A percentile compares a stretch with the other conserved stretches of the same genome.
These are phyloP conservation scores for Naso thynnoides DNA, from an alignment of 2,797 vertebrate genomes.

Conservation along the genomic window DNA sequence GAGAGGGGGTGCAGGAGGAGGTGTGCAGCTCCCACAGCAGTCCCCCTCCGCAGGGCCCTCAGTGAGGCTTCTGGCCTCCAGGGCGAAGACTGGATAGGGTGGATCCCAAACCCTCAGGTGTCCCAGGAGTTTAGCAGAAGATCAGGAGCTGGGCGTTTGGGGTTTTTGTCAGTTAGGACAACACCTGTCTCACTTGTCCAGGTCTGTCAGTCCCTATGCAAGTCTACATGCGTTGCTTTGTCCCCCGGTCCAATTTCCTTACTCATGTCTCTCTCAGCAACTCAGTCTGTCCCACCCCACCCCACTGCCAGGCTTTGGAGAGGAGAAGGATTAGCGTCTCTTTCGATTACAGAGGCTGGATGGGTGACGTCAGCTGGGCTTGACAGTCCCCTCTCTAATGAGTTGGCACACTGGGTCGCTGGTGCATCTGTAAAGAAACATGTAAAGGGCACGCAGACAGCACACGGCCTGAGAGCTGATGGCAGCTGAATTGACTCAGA, in stretches of 20 bases:
- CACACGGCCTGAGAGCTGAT: slow-evolving; percentile 1
- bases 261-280: slow-evolving; percentile 66
- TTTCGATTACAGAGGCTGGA: slow-evolving; percentile 82
- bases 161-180: slow-evolving; percentile 24
- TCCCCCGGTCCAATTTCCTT: slow-evolving; percentile 66
- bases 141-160: slow-evolving; percentile 4
- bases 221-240: slow-evolving; percentile 23
- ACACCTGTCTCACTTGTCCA: slow-evolving; percentile 29
- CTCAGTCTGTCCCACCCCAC: slow-evolving; percentile 82
- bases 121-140: slow-evolving; percentile 20
- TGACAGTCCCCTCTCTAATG: slow-evolving; percentile 70
- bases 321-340: slow-evolving; percentile 86
- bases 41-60: slow-evolving; percentile 77
- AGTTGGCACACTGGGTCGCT: slow-evolving; percentile 60
- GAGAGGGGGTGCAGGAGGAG: slow-evolving; percentile 59
- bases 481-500: neutral
- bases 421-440: slow-evolving; percentile 57
- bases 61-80: slow-evolving; percentile 78
- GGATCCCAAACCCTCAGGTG: slow-evolving; percentile 34
- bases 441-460: slow-evolving; percentile 36
- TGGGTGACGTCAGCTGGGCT: slow-evolving; percentile 81
- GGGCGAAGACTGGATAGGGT: slow-evolving; percentile 61
- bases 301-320: slow-evolving; percentile 92
- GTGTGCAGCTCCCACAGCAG: slow-evolving; percentile 73
- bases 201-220: slow-evolving; percentile 26